Conservation (phyloP, 30 jellyfish, hydroid and myxozoan species). For the Clytia hemisphaerica region DNA sequence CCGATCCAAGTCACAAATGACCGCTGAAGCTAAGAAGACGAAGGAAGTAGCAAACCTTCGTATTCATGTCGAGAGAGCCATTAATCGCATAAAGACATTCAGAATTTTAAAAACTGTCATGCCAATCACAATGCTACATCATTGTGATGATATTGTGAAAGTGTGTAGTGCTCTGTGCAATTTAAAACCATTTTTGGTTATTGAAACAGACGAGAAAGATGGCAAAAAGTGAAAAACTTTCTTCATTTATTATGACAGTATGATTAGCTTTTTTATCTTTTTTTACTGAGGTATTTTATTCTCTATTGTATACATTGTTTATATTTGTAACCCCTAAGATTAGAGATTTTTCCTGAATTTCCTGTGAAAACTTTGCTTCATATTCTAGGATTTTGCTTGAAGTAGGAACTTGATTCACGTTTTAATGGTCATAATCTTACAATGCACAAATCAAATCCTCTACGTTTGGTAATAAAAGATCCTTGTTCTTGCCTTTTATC, state of each 20-base stretch:
- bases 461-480: too few species aligned
- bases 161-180: slow-evolving; percentile 52
- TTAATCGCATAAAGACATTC: slow-evolving; percentile 42
- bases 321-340: background rate
- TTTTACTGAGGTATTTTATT: background rate
- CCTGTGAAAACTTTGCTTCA: too few species aligned
- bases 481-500: too few species aligned
- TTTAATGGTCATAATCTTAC: too few species aligned
- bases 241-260: too few species aligned
- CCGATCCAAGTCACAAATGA: slow-evolving; percentile 48
- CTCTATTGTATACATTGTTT: background rate
- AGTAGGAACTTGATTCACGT: too few species aligned
- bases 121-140: slow-evolving; percentile 46
- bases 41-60: slow-evolving; percentile 50
- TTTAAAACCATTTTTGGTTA: slow-evolving; percentile 17
- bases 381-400: too few species aligned
- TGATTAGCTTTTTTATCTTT: too few species aligned
- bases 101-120: slow-evolving; percentile 35
- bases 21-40: slow-evolving; percentile 48
- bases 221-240: too few species aligned
- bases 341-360: background rate
- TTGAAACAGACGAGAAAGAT: too few species aligned
- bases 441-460: too few species aligned
- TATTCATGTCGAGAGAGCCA: slow-evolving; percentile 63
- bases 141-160: slow-evolving; percentile 46